Evolutionary conservation across 2,113 vertebrate species (phyloP).

Genomic region (Cyphomyrus plagiostoma): DNA sequence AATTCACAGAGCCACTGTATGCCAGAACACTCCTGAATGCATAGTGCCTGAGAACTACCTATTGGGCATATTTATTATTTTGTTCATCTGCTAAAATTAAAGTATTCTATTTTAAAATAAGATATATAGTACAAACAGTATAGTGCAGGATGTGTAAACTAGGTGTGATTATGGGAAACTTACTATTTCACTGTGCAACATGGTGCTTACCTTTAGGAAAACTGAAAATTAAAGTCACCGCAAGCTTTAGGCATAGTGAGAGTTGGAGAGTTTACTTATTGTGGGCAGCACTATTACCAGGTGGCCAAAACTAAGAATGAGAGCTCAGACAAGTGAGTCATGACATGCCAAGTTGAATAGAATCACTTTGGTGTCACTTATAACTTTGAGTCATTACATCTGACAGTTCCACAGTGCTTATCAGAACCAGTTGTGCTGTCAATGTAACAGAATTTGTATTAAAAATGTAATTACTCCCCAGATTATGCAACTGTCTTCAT

Average conservation of each 20-base stretch:
- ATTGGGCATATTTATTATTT: neutral
- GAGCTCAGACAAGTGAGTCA: neutral
- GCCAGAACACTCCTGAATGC: neutral
- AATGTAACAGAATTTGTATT: neutral
- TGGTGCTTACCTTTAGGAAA: neutral
- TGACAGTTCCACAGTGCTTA: slow-evolving; percentile 1
- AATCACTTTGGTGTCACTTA: neutral
- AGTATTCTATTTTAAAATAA: neutral
- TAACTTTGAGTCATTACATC: slow-evolving; percentile 7
- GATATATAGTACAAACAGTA: neutral
- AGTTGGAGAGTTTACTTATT: neutral
- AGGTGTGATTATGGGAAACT: neutral
- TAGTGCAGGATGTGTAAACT: neutral
- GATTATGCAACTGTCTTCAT: slow-evolving; percentile 1
- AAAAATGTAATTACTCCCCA: neutral
- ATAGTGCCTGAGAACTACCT: neutral
- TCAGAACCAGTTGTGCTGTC: neutral
- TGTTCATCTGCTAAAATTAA: neutral
- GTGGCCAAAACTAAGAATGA: neutral
- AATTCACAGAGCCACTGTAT: neutral
- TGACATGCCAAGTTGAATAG: neutral
- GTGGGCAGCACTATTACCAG: neutral
- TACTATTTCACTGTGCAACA: neutral
- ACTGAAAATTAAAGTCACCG: neutral
- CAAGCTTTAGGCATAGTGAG: neutral